These are phyloP conservation scores for Catagonus wagneri DNA, from an alignment of 2,113 vertebrate species.

Conservation along the genomic window DNA sequence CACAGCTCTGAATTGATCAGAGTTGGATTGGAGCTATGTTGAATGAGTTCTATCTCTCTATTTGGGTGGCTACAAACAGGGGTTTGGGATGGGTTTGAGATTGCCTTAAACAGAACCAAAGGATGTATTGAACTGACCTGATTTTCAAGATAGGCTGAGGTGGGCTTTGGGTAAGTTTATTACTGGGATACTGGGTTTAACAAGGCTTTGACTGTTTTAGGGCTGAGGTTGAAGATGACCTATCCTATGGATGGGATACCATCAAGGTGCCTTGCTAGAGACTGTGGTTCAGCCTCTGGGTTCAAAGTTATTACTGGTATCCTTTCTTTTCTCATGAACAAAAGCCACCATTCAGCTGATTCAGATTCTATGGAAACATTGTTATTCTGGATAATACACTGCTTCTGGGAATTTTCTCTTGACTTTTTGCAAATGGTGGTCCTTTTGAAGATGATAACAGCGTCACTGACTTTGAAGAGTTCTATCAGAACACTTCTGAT, in stretches of 20 bases:
- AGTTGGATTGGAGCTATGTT: not conserved
- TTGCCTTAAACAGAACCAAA: constrained; percentile 30
- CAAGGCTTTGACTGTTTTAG: not conserved
- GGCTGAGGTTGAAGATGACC: not conserved
- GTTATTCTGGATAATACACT: not conserved
- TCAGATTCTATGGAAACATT: constrained; percentile 35
- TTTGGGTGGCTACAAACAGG: not conserved
- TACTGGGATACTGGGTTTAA: not conserved
- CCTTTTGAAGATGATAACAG: not conserved
- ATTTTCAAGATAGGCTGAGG: not conserved
- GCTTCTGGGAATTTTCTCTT: constrained; percentile 7
- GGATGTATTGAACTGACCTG: not conserved
- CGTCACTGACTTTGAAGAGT: not conserved
- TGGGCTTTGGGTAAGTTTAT: not conserved
- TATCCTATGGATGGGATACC: not conserved
- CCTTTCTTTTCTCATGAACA: constrained; percentile 6
- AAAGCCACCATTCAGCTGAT: constrained; percentile 28
- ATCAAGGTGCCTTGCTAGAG: not conserved
- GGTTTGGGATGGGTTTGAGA: not conserved
- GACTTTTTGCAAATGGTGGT: not conserved
- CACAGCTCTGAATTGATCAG: not conserved
- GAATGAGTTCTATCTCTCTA: not conserved
- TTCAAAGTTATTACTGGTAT: not conserved
- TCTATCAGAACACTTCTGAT: not conserved
- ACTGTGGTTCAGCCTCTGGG: not conserved